Evolutionary conservation across 2,797 vertebrate genomes (phyloP).

Genomic region (Sebastes hubbsi): DNA sequence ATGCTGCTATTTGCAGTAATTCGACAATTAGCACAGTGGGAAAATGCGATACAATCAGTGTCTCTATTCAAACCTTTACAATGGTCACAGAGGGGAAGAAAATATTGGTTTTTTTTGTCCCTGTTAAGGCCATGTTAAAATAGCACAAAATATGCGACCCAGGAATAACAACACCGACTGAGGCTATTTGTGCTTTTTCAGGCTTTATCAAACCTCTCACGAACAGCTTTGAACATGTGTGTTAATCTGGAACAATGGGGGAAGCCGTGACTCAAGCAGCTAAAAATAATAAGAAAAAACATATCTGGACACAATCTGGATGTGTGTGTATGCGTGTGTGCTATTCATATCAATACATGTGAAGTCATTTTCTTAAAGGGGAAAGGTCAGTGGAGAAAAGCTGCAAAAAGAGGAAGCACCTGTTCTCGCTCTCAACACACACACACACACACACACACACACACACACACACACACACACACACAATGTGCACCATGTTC

Average conservation of each 20-base stretch:
- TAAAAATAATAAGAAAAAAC: slow-evolving; percentile 60
- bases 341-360: slow-evolving; percentile 30
- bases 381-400: slow-evolving; percentile 52
- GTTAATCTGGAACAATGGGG: slow-evolving; percentile 61
- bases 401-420: slow-evolving; percentile 64
- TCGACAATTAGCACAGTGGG: slow-evolving; percentile 20
- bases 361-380: slow-evolving; percentile 41
- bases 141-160: slow-evolving; percentile 16
- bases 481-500: no score
- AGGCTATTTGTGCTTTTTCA: slow-evolving; percentile 19
- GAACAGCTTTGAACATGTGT: slow-evolving; percentile 22
- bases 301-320: slow-evolving; percentile 18
- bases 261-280: slow-evolving; percentile 42
- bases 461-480: background rate
- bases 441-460: background rate
- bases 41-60: slow-evolving; percentile 30
- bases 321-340: slow-evolving; percentile 9
- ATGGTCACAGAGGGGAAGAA: slow-evolving; percentile 22
- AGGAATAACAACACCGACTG: background rate
- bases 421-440: slow-evolving; percentile 28
- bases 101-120: slow-evolving; percentile 44
- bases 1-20: slow-evolving; percentile 15
- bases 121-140: slow-evolving; percentile 41
- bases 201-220: slow-evolving; percentile 29
- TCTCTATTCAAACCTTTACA: slow-evolving; percentile 12